Percentiles rank a stretch among this genome's conserved stretches.
These are phyloP conservation scores for Orientallactaga sibirica DNA, from an alignment of 2,797 vertebrate genomes.

Conservation along the genomic window DNA sequence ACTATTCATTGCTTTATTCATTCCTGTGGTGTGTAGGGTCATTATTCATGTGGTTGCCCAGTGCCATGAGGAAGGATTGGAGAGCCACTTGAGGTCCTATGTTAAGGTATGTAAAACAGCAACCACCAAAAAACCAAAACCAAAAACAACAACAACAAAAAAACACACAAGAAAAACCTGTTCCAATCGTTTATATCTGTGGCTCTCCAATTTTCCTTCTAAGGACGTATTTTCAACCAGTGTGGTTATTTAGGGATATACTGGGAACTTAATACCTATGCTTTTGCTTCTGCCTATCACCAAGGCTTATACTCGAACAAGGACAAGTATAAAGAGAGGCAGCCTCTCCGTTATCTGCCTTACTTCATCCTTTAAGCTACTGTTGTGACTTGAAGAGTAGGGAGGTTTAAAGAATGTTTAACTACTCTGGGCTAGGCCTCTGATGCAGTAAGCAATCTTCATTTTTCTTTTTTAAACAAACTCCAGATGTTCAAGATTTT, in stretches of 20 bases:
- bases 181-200: constrained; percentile 46
- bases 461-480: background rate
- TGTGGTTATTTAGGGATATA: background rate
- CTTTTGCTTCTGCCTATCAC: background rate
- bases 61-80: constrained; percentile 98
- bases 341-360: constrained; percentile 1
- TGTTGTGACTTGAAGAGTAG: background rate
- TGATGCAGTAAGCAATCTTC: background rate
- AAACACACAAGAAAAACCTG: no score
- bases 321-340: background rate
- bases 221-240: background rate
- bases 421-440: background rate
- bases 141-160: background rate
- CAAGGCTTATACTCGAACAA: background rate
- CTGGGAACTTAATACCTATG: background rate
- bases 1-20: constrained; percentile 77
- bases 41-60: constrained; percentile 98
- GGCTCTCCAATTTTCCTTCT: constrained; percentile 70
- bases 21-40: constrained; percentile 90
- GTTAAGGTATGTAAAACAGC: constrained; percentile 92
- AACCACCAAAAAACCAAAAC: no score
- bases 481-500: no score
- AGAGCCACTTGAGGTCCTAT: constrained; percentile 97
- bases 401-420: constrained; percentile 27
- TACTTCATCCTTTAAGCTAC: constrained; percentile 9